A percentile compares a stretch with the other conserved stretches of the same genome.
These are phyloP conservation scores for Urocolius indicus DNA, from an alignment of 2,113 vertebrate species.

Conservation along the genomic window DNA sequence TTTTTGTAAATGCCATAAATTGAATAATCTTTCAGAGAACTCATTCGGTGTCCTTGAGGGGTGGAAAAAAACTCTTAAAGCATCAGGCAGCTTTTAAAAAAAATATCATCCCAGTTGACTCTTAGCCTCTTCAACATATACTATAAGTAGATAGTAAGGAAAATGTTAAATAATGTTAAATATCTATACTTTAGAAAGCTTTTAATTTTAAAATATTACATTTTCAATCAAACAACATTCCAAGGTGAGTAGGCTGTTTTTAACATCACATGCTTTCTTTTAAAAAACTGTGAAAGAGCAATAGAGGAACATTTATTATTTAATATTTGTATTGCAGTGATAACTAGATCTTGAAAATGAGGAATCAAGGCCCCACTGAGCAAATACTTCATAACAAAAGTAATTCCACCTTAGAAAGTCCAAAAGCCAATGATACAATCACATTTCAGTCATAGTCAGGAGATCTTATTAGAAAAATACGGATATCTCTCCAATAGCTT, in stretches of 20 bases:
- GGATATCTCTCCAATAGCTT: not conserved
- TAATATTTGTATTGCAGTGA: not conserved
- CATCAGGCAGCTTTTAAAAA: not conserved
- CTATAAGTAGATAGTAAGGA: not conserved
- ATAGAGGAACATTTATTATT: not conserved
- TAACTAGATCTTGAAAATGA: not conserved
- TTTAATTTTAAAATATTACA: constrained; percentile 12
- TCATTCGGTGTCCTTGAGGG: not conserved
- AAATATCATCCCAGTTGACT: not conserved
- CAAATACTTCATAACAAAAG: not conserved
- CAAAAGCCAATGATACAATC: not conserved
- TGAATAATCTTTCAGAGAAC: not conserved
- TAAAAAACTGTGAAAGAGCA: not conserved
- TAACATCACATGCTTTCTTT: not conserved
- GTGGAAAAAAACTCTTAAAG: not conserved
- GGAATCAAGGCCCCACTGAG: not conserved
- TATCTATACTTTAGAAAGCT: not conserved
- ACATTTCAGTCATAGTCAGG: not conserved
- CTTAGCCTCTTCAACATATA: not conserved
- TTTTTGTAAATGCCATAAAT: not conserved
- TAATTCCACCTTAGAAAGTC: not conserved
- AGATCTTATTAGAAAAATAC: not conserved
- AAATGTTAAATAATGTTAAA: not conserved
- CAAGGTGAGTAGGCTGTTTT: not conserved
- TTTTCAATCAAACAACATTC: not conserved